Evolutionary conservation across 1,140 invertebrate genomes (phyloP).

Genomic region (Antheraea mylitta): DNA sequence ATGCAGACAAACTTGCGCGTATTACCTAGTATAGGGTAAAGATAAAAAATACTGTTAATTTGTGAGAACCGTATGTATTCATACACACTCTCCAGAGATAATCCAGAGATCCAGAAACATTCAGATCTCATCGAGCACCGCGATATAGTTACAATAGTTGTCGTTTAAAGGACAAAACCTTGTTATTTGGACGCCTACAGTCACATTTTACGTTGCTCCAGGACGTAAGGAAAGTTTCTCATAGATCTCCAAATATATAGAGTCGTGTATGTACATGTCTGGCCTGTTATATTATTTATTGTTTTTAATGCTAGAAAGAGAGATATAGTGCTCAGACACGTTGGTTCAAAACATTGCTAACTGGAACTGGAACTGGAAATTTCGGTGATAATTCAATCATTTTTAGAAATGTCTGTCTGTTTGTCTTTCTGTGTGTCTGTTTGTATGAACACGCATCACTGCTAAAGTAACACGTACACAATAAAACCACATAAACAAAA

Average conservation of each 20-base stretch:
- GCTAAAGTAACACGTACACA: too few species aligned
- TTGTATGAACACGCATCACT: too few species aligned
- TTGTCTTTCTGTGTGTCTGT: too few species aligned
- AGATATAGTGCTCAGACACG: too few species aligned
- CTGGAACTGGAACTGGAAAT: too few species aligned
- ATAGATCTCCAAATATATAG: conserved; percentile 2
- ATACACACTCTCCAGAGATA: conserved; percentile 32
- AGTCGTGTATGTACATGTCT: background rate
- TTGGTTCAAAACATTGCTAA: too few species aligned
- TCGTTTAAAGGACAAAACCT: conserved; percentile 69
- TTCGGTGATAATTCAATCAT: too few species aligned
- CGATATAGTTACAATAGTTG: conserved; percentile 65
- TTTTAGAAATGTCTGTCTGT: too few species aligned
- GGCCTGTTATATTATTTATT: too few species aligned
- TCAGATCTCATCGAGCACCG: conserved; percentile 49
- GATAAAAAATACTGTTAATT: background rate
- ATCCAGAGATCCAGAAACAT: conserved; percentile 55
- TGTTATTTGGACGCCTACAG: conserved; percentile 65
- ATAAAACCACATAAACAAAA: too few species aligned
- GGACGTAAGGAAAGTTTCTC: conserved; percentile 1
- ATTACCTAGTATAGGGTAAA: background rate
- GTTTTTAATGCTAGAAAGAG: too few species aligned
- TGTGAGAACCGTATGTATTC: background rate
- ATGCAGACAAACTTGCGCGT: too few species aligned
- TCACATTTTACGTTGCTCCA: conserved; percentile 43